Conservation (phyloP, 2,888 invertebrate genomes). For the Belgica antarctica region DNA sequence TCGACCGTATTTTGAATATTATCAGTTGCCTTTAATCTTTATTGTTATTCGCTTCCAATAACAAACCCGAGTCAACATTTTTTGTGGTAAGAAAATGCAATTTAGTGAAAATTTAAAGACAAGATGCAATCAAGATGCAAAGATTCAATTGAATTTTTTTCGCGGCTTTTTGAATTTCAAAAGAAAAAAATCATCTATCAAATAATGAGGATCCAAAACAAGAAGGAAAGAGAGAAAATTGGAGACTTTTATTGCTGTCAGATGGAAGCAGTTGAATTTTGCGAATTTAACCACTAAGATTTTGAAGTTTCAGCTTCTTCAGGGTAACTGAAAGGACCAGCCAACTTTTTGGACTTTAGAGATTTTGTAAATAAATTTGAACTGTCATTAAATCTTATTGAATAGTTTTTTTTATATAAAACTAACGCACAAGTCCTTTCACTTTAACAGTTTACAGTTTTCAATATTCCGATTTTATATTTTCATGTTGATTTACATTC, state of each 20-base stretch:
- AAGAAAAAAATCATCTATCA: conserved; percentile 39
- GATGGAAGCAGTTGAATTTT: too few relatives aligned
- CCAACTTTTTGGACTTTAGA: too few relatives aligned
- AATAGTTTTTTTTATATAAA: too few relatives aligned
- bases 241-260: too few relatives aligned
- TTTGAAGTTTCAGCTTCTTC: too few relatives aligned
- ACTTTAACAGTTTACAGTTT: too few relatives aligned
- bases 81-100: conserved; percentile 46
- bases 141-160: conserved; percentile 31
- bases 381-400: too few relatives aligned
- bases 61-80: conserved; percentile 42
- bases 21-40: conserved; percentile 41
- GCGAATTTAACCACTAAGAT: too few relatives aligned
- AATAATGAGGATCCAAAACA: conserved; percentile 32
- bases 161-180: not conserved
- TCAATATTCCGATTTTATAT: conserved; percentile 33
- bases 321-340: too few relatives aligned
- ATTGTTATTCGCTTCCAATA: conserved; percentile 37
- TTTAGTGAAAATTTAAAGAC: conserved; percentile 44
- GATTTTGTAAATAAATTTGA: too few relatives aligned
- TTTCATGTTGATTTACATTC: conserved; percentile 38
- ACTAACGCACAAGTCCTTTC: too few relatives aligned
- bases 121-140: conserved; percentile 38
- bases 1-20: conserved; percentile 37
- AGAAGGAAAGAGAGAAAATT: not conserved